These are phyloP conservation scores for Psittacula derbiana DNA, from an alignment of 2,797 vertebrate genomes.

Conservation along the genomic window DNA sequence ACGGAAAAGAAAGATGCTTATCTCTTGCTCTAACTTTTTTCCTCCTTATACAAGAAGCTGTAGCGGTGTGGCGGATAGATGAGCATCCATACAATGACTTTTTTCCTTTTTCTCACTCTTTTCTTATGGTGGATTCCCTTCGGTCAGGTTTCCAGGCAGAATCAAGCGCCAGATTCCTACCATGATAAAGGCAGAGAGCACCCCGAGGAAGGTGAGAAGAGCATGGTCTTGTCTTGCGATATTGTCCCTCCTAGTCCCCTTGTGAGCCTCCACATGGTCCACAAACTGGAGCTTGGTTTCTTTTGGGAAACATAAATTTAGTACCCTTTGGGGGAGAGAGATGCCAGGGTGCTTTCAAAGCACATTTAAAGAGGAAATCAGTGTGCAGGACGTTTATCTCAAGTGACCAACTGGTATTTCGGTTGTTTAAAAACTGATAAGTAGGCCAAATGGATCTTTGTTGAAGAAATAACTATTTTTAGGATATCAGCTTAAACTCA, in stretches of 20 bases:
- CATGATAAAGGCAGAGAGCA: constrained; percentile 97
- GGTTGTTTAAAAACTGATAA: constrained; percentile 52
- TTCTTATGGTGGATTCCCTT: constrained; percentile 36
- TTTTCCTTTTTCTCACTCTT: constrained; percentile 42
- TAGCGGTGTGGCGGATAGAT: neutral
- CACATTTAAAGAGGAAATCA: neutral
- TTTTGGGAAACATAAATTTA: neutral
- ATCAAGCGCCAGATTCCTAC: constrained; percentile 91
- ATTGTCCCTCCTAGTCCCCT: neutral
- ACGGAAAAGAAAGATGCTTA: neutral
- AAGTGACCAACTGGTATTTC: constrained; percentile 27
- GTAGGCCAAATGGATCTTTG: constrained; percentile 41
- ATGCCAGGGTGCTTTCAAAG: neutral
- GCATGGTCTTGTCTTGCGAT: neutral
- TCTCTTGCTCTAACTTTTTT: neutral
- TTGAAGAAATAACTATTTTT: constrained; percentile 55
- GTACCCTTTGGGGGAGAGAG: neutral
- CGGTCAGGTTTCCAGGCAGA: constrained; percentile 89
- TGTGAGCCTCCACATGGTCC: neutral
- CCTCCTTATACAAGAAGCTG: neutral
- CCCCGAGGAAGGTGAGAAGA: constrained; percentile 89
- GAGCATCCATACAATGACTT: neutral
- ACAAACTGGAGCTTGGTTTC: neutral
- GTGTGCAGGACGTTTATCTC: neutral
- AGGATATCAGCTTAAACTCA: constrained; percentile 17